Evolutionary conservation across 2,797 vertebrate species (phyloP).

Genomic region (Parauchenoglanis punctatus): DNA sequence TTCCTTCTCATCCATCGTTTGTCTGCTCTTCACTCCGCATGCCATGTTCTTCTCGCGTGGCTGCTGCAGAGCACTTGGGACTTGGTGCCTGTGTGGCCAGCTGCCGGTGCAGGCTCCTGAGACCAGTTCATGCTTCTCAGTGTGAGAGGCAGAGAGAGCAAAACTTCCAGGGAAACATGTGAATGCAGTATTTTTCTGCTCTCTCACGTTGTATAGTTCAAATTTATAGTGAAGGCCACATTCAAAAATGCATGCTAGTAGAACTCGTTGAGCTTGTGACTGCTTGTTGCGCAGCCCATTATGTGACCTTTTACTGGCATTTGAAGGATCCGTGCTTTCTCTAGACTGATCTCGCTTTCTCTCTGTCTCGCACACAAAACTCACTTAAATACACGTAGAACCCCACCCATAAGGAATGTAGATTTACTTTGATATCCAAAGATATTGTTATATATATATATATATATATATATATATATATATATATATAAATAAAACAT

Average conservation of each 20-base stretch:
- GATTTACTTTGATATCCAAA: constrained; percentile 16
- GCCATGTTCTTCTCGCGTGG: constrained; percentile 64
- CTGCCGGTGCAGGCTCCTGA: constrained; percentile 68
- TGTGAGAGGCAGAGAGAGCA: background rate
- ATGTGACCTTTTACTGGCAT: constrained; percentile 77
- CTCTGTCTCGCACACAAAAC: constrained; percentile 46
- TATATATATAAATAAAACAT: background rate
- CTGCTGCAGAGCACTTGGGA: constrained; percentile 61
- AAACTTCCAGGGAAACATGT: background rate
- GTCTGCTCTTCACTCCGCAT: background rate
- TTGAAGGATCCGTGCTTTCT: constrained; percentile 69
- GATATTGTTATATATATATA: background rate
- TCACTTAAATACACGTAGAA: background rate
- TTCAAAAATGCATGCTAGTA: background rate
- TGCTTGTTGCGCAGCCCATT: constrained; percentile 4
- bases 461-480: background rate
- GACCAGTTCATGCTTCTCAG: constrained; percentile 42
- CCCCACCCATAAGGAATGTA: constrained; percentile 8
- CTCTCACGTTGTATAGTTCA: background rate
- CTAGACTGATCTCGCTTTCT: constrained; percentile 54
- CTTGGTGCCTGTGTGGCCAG: constrained; percentile 73
- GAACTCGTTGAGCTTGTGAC: background rate
- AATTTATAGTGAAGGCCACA: background rate
- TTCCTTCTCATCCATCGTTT: background rate
- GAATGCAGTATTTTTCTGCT: background rate